Evolutionary conservation across 1,140 invertebrate genomes (phyloP).

Genomic region (Vanessa tameamea): DNA sequence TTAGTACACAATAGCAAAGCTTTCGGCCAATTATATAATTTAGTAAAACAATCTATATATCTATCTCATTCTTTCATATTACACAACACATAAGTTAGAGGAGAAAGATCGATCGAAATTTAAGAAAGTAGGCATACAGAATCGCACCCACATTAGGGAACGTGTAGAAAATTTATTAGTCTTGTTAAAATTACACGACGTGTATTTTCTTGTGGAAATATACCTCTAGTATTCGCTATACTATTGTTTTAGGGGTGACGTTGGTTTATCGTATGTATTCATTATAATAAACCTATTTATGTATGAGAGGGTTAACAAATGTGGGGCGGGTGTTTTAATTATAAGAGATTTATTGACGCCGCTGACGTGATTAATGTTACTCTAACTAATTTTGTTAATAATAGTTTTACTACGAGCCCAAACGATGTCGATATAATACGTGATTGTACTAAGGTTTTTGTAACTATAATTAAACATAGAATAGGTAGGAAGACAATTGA

Average conservation of each 20-base stretch:
- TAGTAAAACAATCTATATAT: not conserved
- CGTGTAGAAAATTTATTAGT: conserved; percentile 7
- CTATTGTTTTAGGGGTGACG: not conserved
- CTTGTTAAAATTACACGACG: not conserved
- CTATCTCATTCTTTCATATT: not conserved
- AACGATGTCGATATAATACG: too few relatives aligned
- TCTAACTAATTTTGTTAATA: too few relatives aligned
- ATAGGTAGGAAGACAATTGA: too few relatives aligned
- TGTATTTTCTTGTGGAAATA: not conserved
- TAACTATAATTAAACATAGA: too few relatives aligned
- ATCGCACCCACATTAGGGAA: not conserved
- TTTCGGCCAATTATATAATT: conserved; percentile 22
- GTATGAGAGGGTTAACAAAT: not conserved
- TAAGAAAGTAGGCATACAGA: not conserved
- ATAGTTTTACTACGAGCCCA: too few relatives aligned
- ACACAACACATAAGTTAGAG: not conserved
- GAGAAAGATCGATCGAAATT: not conserved
- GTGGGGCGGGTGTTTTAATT: not conserved
- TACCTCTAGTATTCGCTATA: not conserved
- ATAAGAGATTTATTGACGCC: not conserved
- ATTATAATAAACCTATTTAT: not conserved
- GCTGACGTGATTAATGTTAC: not conserved
- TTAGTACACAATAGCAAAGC: conserved; percentile 26
- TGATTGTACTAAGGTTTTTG: too few relatives aligned
- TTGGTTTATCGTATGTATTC: not conserved